These are phyloP conservation scores for Nephila pilipes DNA, from an alignment of 1,140 invertebrate species.

Conservation along the genomic window DNA sequence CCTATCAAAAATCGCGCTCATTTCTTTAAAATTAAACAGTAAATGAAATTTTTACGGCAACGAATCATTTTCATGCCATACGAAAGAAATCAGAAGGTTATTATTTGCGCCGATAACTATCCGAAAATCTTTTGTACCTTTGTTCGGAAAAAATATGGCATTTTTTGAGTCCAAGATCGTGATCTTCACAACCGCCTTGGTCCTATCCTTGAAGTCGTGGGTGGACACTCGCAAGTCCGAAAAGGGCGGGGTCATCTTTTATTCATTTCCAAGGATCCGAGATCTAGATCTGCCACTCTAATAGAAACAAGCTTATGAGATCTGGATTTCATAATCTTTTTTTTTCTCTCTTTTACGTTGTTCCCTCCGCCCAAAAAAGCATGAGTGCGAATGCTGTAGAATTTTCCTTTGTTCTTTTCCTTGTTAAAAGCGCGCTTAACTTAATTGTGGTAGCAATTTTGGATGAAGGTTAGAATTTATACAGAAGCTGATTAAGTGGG, in stretches of 20 bases:
- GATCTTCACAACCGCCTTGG: slow-evolving; percentile 7
- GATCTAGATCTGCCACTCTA: slow-evolving; percentile 2
- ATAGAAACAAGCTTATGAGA: background rate
- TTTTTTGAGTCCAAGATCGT: background rate
- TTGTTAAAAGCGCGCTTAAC: background rate
- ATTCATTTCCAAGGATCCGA: slow-evolving; percentile 24
- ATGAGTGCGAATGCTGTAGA: background rate
- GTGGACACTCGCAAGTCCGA: background rate
- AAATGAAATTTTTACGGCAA: too few species aligned
- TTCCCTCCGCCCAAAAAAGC: background rate
- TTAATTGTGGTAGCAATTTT: slow-evolving; percentile 13
- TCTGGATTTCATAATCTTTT: background rate
- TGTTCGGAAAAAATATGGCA: background rate
- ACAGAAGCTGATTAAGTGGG: slow-evolving; percentile 6
- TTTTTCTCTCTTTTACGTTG: background rate
- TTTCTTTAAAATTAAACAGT: too few species aligned
- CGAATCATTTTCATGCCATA: too few species aligned
- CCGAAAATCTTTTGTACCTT: background rate
- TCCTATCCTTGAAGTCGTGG: slow-evolving; percentile 13
- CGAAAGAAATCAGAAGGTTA: too few species aligned
- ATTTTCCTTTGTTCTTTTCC: background rate
- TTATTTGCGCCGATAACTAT: too few species aligned
- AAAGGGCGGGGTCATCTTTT: background rate
- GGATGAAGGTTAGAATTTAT: background rate
- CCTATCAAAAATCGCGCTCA: too few species aligned